phyloP scores from a whole-genome alignment of 1,140 invertebrate genomes.

The Drosophila varians region DNA sequence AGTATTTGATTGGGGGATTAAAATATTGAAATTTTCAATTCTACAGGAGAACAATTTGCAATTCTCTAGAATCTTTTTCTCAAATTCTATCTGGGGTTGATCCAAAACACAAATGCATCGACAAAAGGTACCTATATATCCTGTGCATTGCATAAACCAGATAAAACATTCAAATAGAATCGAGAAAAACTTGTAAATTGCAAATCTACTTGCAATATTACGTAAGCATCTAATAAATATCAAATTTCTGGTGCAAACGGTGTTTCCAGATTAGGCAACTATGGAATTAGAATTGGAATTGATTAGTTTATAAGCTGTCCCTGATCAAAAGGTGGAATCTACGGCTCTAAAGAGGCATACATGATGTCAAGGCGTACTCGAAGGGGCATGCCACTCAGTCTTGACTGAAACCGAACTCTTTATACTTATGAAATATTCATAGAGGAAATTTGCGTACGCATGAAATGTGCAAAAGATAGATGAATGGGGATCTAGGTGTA shows the following conservation, averaged over 20 bases:
- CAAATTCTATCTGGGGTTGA: constrained; percentile 3
- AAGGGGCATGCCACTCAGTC: background rate
- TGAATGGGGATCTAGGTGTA: background rate
- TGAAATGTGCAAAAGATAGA: constrained; percentile 15
- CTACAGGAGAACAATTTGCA: background rate
- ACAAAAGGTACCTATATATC: constrained; percentile 48
- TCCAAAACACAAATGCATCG: constrained; percentile 17
- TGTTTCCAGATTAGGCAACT: constrained; percentile 35
- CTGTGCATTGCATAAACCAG: constrained; percentile 59
- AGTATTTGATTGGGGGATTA: background rate
- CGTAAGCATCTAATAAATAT: constrained; percentile 75
- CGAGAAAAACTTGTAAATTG: constrained; percentile 32
- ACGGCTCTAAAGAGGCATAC: background rate
- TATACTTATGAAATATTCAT: constrained; percentile 57
- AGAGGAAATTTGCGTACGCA: constrained; percentile 22
- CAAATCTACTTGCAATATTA: constrained; percentile 48
- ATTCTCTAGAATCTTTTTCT: background rate
- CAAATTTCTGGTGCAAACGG: constrained; percentile 40
- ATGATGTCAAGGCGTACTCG: background rate
- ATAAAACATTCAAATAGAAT: constrained; percentile 60
- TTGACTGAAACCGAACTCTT: constrained; percentile 15
- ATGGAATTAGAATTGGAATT: constrained; percentile 33
- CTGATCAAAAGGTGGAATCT: background rate
- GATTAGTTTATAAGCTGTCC: constrained; percentile 46
- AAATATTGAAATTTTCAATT: background rate